Evolutionary conservation across 2,113 vertebrate genomes (phyloP), one percentile per base, ranked within the genome.

Genomic region (Neolamprologus kungweensis): DNA sequence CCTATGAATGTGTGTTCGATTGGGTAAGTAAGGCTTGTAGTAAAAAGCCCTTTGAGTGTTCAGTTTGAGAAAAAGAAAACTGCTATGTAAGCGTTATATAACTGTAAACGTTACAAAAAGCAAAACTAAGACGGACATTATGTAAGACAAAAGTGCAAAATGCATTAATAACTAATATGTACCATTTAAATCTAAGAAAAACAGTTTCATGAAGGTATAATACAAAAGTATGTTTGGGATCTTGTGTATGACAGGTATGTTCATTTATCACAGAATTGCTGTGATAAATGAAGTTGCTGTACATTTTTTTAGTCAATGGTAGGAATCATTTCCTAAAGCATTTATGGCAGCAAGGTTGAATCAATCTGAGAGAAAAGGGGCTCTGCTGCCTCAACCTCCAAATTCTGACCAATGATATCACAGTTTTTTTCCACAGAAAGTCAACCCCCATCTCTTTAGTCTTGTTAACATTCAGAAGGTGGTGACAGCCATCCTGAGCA

Each of bases 341-440:
- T 60, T 60, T 60, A 31, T 31, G 14, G 26, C 26, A 31, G 26
- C 0, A 0, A 60, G 5, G 14, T 60, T 10, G 8, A 60, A 60
- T 60, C 26, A 0, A 9, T 60, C 26, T 60, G 2, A 60, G 26
- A 60, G 7, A 58, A 58, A 60, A 0, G 2, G 14, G 2, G 8
- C 57, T 60, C 8, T 6, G 57, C 26, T 60, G 8, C 57, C 57
- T 60, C 14, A 31, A 60, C 55, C 55, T 17, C 55, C 13, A 58
- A 17, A 58, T 17, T 58, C 57, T 58, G 26, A 58, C 57, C 57
- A 58, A 58, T 17, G 26, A 58, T 31, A 9, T 58, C 0, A 0
- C 53, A 7, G 10, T 23, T 54, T 54, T 54, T 54, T 54, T 54
- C n/a, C n/a, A 7, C 53, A 23, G 53, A 7, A 54, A 23, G 6